Evolutionary conservation across 1,140 invertebrate species (phyloP), one percentile per base, ranked within the genome.

Genomic region (Dreissena rostriformis): DNA sequence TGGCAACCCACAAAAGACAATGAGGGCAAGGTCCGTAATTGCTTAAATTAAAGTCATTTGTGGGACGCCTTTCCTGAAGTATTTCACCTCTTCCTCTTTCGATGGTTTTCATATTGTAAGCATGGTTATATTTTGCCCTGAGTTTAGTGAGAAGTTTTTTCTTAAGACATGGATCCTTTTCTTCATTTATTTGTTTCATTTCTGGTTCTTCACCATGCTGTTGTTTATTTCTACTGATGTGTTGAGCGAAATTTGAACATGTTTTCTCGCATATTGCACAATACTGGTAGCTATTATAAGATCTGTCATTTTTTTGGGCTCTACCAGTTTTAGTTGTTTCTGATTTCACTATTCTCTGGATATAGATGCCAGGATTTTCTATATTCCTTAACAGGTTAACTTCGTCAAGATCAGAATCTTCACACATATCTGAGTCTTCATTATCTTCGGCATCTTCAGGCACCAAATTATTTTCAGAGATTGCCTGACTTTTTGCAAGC

Each of bases 271-370:
- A 82, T 19, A 19, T 55, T n/a, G 29, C 80, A 67, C 80, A 82
- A 49, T 74, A 82, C 63, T 82, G 80, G 24, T 66, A 82, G 66
- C 80, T 82, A 26, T 82, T 82, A 29, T 82, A 66, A 51, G 74
- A 57, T 39, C 70, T 63, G 19, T 39, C 52, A 39, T 66, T 51
- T 74, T 73, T 49, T 82, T 82, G 17, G 39, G 15, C 26, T 22
- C 24, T 52, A 63, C 70, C 70, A 66, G 55, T 19, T 24, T 51
- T 65, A 24, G 70, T 24, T 0, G 49, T 73, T 65, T 24, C 51
- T 26, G 52, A 63, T 26, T 65, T 49, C 22, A 52, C 26, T 14
- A 74, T 72, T 74, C 72, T 74, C 55, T 22, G 73, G 12, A 82
- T 82, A 24, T 39, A 82, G 26, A 82, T 82, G 39, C 55, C 22